Evolutionary conservation across 2,797 vertebrate species (phyloP), one percentile per base, ranked within the genome.

Genomic region (Neosalanx taihuensis): DNA sequence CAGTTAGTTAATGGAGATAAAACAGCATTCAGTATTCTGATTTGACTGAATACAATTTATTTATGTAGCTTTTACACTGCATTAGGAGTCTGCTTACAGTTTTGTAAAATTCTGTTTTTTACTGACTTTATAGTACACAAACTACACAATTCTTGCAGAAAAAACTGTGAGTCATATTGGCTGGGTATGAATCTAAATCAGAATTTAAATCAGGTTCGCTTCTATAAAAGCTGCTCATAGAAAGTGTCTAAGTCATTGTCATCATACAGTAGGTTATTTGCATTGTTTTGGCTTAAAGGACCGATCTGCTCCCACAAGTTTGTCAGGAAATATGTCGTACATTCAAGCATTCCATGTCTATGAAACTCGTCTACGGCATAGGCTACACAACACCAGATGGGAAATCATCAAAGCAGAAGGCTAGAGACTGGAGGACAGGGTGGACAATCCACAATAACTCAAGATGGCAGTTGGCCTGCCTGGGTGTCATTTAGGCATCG

Each of bases 401-500:
- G n/a, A 56, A n/a, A 56, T n/a, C 17, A 3, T 17, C 1, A 18
- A n/a, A 56, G 51, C 18, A 56, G 51, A 56, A 56, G 51, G 18
- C 6, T 26, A 60, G 58, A 23, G 13, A 60, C 6, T 60, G 58
- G 9, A 29, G 20, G 23, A 26, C 4, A 60, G 12, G 4, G 58
- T 9, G 58, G 23, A 23, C 58, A 12, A 26, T 29, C 58, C 2
- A 46, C 41, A 13, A 46, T 13, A 12, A 26, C 23, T 12, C 41
- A 3, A 41, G 37, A 64, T 53, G 17, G 41, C 41, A n/a, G 23
- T 64, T 23, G 60, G 26, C 12, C 20, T n/a, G 59, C n/a, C 5
- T 23, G 53, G 87, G 82, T 49, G 84, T 75, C 76, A 87, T 82
- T 79, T 91, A 89, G 83, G 90, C 89, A 1, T 94, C 92, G 64